Evolutionary conservation across 2,888 invertebrate species (phyloP), one percentile per base, ranked within the genome.

Genomic region (Sthenelais limicola): DNA sequence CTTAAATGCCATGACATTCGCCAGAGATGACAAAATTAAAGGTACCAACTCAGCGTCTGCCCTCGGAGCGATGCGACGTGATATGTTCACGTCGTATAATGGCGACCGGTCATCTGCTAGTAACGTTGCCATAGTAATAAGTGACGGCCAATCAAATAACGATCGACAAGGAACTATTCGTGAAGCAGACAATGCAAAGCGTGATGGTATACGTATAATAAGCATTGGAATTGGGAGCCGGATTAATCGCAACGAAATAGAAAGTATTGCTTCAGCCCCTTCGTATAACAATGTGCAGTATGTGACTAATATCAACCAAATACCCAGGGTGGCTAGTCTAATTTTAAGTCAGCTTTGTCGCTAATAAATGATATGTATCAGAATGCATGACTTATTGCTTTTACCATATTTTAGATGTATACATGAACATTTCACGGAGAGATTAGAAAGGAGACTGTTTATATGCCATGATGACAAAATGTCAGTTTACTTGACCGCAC

Each of bases 11-110:
- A 81, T 86, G 32, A 80, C 83, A 21, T 82, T 84, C 56, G 74
- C 79, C n/a, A 82, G 83, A 35, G 80, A 79, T 67, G 81, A 81
- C 54, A 84, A 84, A 12, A 81, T 82, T 43, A 48, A 48, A 32
- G 82, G 83, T 71, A 85, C 85, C 0, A 83, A 85, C 77, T 83
- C 85, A 3, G 85, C 85, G 3, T 80, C 78, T 7, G 86, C 83
- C 4, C 74, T 78, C 4, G 38, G 56, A 21, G 32, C n/a, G 47
- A 38, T 70, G 28, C 28, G 62, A 4, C 26, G 26, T 7, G 47
- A 71, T 18, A 77, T 79, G 75, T 78, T 78, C 56, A 74, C 51
- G 15, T 4, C 54, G 21, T 7, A 47, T 3, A 72, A 71, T 33
- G 79, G 79, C 30, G 76, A 74, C 24, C 54, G 79, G 7, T 9